Percentiles rank a stretch among this genome's conserved stretches.
phyloP scores from a whole-genome alignment of 1,140 invertebrate genomes.

The Campoletis sonorensis region DNA sequence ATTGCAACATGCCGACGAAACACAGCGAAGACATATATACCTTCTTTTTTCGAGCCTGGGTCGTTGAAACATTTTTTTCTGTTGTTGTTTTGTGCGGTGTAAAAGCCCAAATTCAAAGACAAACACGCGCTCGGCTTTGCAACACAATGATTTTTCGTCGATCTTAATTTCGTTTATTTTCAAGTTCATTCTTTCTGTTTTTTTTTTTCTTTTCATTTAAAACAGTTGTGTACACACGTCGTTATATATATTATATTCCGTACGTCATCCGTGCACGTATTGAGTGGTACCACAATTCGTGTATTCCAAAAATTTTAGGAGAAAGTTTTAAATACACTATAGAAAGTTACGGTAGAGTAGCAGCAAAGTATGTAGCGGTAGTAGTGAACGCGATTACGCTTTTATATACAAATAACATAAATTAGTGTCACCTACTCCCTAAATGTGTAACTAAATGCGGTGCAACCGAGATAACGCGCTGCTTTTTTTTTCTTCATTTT shows the following conservation, averaged over 20 bases:
- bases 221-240: neutral
- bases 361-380: slow-evolving; percentile 26
- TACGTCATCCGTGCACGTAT: neutral
- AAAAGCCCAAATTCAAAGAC: too few species aligned
- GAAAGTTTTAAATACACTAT: neutral
- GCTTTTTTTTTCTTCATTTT: neutral
- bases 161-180: too few species aligned
- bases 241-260: neutral
- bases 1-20: neutral
- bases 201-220: neutral
- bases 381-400: slow-evolving; percentile 19
- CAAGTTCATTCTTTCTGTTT: too few species aligned
- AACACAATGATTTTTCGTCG: too few species aligned
- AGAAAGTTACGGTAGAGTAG: slow-evolving; percentile 11
- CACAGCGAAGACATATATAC: neutral
- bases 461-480: slow-evolving; percentile 52
- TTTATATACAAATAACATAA: slow-evolving; percentile 65
- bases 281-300: neutral
- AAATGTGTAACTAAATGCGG: slow-evolving; percentile 51
- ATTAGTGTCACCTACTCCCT: slow-evolving; percentile 55
- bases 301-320: neutral
- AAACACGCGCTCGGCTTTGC: too few species aligned
- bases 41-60: neutral
- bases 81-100: too few species aligned
- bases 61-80: neutral